Evolutionary conservation across 2,113 vertebrate genomes (phyloP).

Genomic region (Sisor rabdophorus): DNA sequence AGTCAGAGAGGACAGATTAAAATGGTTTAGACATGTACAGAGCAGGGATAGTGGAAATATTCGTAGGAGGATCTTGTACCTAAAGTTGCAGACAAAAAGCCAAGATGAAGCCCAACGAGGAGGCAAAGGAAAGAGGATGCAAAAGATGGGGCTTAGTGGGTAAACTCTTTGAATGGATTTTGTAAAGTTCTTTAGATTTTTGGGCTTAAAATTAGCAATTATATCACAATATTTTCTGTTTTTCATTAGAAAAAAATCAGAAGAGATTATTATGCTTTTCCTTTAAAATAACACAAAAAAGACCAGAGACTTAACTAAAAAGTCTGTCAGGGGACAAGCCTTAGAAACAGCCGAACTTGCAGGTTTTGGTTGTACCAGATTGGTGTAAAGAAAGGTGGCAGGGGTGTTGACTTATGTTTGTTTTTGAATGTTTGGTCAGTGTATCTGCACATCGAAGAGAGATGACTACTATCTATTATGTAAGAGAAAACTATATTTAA

Average conservation of each 20-base stretch:
- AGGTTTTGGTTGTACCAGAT: conserved; percentile 7
- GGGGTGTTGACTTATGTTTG: conserved; percentile 20
- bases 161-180: no score
- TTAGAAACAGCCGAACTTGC: neutral
- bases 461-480: no score
- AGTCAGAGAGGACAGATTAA: no score
- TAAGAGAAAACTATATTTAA: no score
- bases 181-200: neutral
- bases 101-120: no score
- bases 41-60: no score
- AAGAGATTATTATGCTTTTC: neutral
- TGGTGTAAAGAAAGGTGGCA: conserved; percentile 20
- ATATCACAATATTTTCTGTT: neutral
- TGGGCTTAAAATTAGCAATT: neutral
- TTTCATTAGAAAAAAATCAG: neutral
- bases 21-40: no score
- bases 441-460: conserved; percentile 35
- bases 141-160: no score
- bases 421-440: conserved; percentile 1
- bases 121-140: no score
- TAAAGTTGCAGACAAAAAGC: no score
- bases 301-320: neutral
- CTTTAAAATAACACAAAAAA: neutral
- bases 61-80: no score
- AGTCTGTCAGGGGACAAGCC: neutral